Conservation (phyloP, 2,888 invertebrate species). For the Lamellibrachia satsuma region DNA sequence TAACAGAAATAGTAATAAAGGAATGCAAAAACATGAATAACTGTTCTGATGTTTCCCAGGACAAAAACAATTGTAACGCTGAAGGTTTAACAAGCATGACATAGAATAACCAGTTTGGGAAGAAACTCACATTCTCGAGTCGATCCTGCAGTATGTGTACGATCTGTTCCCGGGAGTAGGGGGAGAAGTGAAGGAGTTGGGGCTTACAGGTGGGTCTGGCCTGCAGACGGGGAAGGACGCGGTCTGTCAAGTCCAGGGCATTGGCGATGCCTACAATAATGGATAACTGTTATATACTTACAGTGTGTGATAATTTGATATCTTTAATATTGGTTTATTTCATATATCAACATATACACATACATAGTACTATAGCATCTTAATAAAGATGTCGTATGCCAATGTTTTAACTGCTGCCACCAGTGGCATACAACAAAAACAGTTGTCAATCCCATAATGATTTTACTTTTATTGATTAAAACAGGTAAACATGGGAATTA, state of each 20-base stretch:
- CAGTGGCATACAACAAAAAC: no score
- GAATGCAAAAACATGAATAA: not conserved
- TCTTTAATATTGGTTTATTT: not conserved
- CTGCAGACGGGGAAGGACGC: conserved; percentile 86
- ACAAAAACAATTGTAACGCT: no score
- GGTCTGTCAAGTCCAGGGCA: conserved; percentile 91
- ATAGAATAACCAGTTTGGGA: no score
- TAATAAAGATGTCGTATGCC: not conserved
- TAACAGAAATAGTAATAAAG: not conserved
- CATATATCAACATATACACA: no score
- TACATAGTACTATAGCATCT: not conserved
- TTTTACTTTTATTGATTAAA: no score
- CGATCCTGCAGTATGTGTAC: conserved; percentile 84
- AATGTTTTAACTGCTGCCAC: no score
- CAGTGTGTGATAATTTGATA: not conserved
- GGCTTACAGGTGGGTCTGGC: conserved; percentile 72
- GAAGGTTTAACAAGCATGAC: no score
- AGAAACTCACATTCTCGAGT: conserved; percentile 69
- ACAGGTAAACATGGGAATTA: no score
- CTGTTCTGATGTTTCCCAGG: not conserved
- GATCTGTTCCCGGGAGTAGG: conserved; percentile 91
- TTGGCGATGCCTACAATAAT: conserved; percentile 78
- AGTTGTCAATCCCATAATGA: no score
- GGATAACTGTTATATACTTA: not conserved
- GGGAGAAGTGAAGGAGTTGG: conserved; percentile 83